These are phyloP conservation scores for Scelioninae gen. 1 DNA, from an alignment of 2,888 invertebrate genomes.

Conservation along the genomic window DNA sequence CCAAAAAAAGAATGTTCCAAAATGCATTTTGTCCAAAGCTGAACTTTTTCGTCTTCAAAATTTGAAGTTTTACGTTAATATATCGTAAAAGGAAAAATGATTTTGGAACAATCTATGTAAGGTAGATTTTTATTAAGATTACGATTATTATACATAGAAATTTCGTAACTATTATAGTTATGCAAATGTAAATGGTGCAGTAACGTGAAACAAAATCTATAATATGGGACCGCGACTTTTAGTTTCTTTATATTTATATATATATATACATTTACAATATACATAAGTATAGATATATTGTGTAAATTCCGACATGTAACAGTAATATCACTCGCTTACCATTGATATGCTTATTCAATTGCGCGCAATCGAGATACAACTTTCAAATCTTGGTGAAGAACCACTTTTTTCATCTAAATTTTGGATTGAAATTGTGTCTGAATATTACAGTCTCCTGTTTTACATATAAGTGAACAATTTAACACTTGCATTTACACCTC, in stretches of 20 bases:
- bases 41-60: background rate
- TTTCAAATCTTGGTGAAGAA: slow-evolving; percentile 44
- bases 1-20: slow-evolving; percentile 1
- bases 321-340: slow-evolving; percentile 69
- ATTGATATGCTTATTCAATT: slow-evolving; percentile 71
- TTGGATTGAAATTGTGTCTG: slow-evolving; percentile 10
- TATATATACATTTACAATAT: slow-evolving; percentile 62
- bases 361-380: slow-evolving; percentile 56
- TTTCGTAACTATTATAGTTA: slow-evolving; percentile 37
- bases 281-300: slow-evolving; percentile 57
- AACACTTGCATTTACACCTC: slow-evolving; percentile 7
- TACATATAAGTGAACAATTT: slow-evolving; percentile 15
- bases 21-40: background rate
- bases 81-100: slow-evolving; percentile 14
- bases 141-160: slow-evolving; percentile 56
- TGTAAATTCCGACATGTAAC: slow-evolving; percentile 58
- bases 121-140: slow-evolving; percentile 9
- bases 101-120: slow-evolving; percentile 25
- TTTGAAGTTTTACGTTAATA: background rate
- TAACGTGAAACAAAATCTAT: slow-evolving; percentile 33
- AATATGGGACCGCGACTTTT: slow-evolving; percentile 31
- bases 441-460: slow-evolving; percentile 35
- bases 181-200: slow-evolving; percentile 54
- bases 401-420: slow-evolving; percentile 14
- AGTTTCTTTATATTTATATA: slow-evolving; percentile 53